Conservation (phyloP, 2,888 invertebrate species). For the Drosophila meridionalis region DNA sequence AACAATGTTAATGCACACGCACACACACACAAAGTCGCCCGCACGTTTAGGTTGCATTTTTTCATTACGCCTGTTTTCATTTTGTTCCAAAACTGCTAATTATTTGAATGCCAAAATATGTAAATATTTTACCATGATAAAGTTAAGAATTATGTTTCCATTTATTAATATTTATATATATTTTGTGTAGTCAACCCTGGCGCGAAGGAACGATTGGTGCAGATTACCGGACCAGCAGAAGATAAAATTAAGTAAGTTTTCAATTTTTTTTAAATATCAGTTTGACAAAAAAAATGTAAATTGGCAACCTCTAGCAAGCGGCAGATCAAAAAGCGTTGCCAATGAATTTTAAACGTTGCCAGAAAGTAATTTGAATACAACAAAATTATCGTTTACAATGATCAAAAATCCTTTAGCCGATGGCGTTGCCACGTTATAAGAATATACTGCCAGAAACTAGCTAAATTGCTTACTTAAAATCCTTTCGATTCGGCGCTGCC, state of each 20-base stretch:
- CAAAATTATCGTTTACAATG: background rate
- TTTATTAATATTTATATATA: slow-evolving; percentile 11
- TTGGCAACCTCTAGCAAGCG: no score
- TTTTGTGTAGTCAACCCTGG: slow-evolving; percentile 92
- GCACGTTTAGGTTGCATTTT: slow-evolving; percentile 30
- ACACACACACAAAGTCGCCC: slow-evolving; percentile 4
- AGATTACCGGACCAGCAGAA: slow-evolving; percentile 97
- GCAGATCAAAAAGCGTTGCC: background rate
- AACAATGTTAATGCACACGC: background rate
- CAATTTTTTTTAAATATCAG: no score
- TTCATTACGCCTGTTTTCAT: slow-evolving; percentile 4
- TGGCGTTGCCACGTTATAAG: background rate
- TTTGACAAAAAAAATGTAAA: no score
- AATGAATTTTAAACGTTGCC: background rate
- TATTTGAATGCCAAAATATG: slow-evolving; percentile 7
- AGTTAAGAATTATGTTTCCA: background rate
- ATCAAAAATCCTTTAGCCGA: background rate
- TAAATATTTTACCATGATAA: slow-evolving; percentile 11
- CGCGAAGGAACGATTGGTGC: slow-evolving; percentile 97
- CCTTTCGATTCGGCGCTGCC: background rate
- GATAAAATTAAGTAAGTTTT: slow-evolving; percentile 94
- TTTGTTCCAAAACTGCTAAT: slow-evolving; percentile 9
- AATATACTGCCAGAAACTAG: background rate
- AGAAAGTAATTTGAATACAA: background rate
- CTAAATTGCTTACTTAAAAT: background rate